Conservation (phyloP, 2,113 vertebrate genomes). For the Eonycteris spelaea region DNA sequence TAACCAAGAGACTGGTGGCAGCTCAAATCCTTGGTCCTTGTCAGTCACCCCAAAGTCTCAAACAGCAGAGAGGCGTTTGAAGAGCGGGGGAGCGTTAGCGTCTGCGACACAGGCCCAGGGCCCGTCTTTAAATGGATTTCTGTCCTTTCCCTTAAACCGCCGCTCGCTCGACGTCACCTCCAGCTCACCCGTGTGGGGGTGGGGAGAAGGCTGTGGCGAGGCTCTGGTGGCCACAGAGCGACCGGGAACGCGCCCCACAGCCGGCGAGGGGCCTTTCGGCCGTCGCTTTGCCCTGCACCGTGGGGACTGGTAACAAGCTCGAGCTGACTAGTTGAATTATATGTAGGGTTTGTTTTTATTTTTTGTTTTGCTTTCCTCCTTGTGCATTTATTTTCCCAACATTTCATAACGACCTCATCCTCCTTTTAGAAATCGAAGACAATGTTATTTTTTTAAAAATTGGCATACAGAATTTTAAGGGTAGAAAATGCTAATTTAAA, state of each 20-base stretch:
- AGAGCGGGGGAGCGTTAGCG: accelerated
- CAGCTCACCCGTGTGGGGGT: accelerated
- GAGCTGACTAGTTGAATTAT: not conserved
- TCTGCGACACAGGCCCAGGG: not conserved
- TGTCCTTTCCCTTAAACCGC: not conserved
- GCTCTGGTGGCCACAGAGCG: accelerated
- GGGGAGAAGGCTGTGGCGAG: not conserved
- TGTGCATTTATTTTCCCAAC: not conserved
- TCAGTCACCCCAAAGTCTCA: accelerated
- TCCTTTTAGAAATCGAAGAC: not conserved
- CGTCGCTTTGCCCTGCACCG: accelerated
- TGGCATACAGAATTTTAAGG: not conserved
- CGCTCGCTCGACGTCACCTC: accelerated
- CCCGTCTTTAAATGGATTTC: not conserved
- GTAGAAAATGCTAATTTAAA: not conserved
- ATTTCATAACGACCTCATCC: not conserved
- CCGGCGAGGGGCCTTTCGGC: accelerated
- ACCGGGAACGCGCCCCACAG: accelerated
- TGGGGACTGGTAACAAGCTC: accelerated
- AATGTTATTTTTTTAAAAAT: not conserved
- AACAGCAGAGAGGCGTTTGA: accelerated
- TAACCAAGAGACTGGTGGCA: accelerated
- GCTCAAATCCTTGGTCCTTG: no score
- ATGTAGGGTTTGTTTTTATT: not conserved
- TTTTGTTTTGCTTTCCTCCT: not conserved